A percentile compares a stretch with the other conserved stretches of the same genome.
Conservation (phyloP, 2,113 vertebrate species). For the Argyrosomus japonicus region DNA sequence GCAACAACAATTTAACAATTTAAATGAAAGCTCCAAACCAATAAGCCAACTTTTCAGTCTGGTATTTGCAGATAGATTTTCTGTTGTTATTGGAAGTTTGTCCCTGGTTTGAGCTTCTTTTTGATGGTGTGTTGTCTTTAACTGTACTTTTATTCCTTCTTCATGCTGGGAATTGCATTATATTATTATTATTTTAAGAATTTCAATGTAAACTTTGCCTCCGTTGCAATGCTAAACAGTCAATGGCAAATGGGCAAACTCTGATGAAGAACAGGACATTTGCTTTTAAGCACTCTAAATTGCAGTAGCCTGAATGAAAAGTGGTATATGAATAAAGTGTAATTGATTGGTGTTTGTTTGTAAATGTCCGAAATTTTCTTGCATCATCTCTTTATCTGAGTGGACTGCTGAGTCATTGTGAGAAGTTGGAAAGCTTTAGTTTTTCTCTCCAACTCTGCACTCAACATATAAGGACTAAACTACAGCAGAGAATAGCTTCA, state of each 20-base stretch:
- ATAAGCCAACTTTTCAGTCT: neutral
- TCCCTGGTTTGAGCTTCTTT: neutral
- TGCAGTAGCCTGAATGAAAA: neutral
- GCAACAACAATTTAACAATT: neutral
- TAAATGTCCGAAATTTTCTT: neutral
- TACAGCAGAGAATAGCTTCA: neutral
- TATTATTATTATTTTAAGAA: neutral
- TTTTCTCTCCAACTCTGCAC: neutral
- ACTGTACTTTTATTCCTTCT: neutral
- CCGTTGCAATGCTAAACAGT: neutral
- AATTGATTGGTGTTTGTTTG: neutral
- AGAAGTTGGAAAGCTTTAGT: neutral
- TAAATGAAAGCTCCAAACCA: neutral
- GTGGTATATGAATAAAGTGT: neutral
- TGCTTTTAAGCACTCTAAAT: neutral
- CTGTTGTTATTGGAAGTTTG: neutral
- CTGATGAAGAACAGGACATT: neutral
- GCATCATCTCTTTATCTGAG: neutral
- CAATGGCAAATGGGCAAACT: too few relatives aligned
- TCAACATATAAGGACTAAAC: neutral
- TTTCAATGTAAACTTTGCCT: neutral
- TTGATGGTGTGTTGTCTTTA: neutral
- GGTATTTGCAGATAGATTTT: neutral
- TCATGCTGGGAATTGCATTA: neutral
- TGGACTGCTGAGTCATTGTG: constrained; percentile 31